Evolutionary conservation across 2,888 invertebrate genomes (phyloP).

Genomic region (Caenorhabditis sp.): DNA sequence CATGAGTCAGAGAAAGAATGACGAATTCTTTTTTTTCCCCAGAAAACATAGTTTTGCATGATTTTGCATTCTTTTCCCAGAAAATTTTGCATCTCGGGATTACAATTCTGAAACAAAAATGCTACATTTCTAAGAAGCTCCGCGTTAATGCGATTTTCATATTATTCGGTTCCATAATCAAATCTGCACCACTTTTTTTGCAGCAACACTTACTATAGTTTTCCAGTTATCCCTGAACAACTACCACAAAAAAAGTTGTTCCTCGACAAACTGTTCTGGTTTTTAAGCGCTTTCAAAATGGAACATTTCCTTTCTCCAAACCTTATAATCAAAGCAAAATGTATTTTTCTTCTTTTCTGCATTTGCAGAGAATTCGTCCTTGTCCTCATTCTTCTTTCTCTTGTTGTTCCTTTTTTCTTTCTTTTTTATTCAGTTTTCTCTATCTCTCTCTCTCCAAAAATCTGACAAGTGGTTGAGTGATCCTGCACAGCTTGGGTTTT

Average conservation of each 20-base stretch:
- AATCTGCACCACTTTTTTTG: neutral
- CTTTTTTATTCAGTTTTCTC: constrained; percentile 2
- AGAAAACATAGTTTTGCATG: neutral
- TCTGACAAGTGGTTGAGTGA: constrained; percentile 51
- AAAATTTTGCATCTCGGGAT: too few species aligned
- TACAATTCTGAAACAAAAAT: neutral
- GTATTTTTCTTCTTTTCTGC: constrained; percentile 21
- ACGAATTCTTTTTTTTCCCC: neutral
- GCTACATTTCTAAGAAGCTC: neutral
- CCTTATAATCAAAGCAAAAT: neutral
- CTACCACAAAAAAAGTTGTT: too few species aligned
- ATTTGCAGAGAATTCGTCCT: constrained; percentile 21
- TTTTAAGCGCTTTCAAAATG: neutral
- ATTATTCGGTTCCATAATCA: neutral
- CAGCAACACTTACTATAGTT: neutral
- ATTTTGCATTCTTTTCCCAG: neutral
- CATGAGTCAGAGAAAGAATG: neutral
- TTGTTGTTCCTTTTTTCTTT: neutral
- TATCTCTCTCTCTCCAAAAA: constrained; percentile 12
- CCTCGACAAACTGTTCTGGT: neutral
- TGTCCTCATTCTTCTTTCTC: neutral
- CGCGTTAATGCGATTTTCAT: neutral
- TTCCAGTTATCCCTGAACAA: neutral
- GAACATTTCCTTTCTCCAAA: neutral
- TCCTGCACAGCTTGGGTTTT: constrained; percentile 32